Evolutionary conservation across 2,888 invertebrate species (phyloP).

Genomic region (Pasiphila rectangulata): DNA sequence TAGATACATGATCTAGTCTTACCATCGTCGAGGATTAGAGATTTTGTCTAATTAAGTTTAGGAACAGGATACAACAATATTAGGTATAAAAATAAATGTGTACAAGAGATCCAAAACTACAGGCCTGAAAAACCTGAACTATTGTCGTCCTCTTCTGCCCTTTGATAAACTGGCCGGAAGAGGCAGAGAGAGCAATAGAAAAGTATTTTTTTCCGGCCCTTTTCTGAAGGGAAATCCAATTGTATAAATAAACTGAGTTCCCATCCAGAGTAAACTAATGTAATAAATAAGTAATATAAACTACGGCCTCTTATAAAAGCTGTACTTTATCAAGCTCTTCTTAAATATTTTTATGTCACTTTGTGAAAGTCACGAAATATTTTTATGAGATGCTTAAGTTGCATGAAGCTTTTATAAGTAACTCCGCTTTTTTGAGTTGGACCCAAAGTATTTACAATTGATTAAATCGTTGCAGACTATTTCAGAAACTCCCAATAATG

Average conservation of each 20-base stretch:
- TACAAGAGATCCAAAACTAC: background rate
- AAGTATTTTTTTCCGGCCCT: background rate
- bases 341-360: background rate
- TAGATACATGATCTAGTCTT: background rate
- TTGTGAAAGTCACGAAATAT: background rate
- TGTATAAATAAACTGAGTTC: slow-evolving; percentile 12
- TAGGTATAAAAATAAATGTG: background rate
- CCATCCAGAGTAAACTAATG: slow-evolving; percentile 18
- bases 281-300: slow-evolving; percentile 8
- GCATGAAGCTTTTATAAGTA: background rate
- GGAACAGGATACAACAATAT: background rate
- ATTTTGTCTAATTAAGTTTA: slow-evolving; percentile 5
- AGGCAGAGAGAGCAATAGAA: slow-evolving; percentile 5
- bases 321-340: background rate
- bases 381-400: background rate
- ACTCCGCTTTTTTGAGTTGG: slow-evolving; percentile 7
- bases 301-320: background rate
- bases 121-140: background rate
- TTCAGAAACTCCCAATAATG: slow-evolving; percentile 1
- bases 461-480: background rate
- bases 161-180: background rate
- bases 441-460: slow-evolving; percentile 18
- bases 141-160: slow-evolving; percentile 1
- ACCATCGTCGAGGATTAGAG: slow-evolving; percentile 18
- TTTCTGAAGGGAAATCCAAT: slow-evolving; percentile 20